These are phyloP conservation scores for Lophotis ruficrista DNA, from an alignment of 2,113 vertebrate species.

Conservation along the genomic window DNA sequence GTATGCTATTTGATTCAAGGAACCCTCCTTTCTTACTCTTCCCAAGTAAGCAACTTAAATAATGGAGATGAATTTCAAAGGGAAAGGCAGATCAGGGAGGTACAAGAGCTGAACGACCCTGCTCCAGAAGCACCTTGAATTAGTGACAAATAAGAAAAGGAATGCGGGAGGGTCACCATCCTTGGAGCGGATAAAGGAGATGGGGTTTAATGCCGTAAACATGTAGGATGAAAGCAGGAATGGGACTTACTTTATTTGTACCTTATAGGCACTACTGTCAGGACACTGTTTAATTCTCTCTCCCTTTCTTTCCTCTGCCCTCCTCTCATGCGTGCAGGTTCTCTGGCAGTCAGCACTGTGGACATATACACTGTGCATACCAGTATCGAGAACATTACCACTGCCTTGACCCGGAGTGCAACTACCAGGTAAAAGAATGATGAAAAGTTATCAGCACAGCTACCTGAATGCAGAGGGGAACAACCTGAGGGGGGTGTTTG, in stretches of 20 bases:
- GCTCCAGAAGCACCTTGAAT: constrained; percentile 17
- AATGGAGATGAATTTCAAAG: not conserved
- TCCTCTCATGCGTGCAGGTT: constrained; percentile 80
- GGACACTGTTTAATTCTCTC: not conserved
- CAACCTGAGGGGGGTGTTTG: not conserved
- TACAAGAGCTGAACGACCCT: not conserved
- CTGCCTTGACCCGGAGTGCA: constrained; percentile 98
- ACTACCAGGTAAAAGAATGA: constrained; percentile 90
- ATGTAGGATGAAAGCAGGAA: not conserved
- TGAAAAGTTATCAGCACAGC: not conserved
- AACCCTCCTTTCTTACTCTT: not conserved
- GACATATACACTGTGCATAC: constrained; percentile 97
- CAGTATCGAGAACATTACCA: constrained; percentile 99
- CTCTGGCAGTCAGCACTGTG: constrained; percentile 98
- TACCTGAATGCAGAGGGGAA: not conserved
- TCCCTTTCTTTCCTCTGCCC: not conserved
- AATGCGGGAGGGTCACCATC: not conserved
- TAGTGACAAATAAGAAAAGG: not conserved
- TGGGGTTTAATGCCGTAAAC: not conserved
- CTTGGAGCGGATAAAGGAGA: not conserved
- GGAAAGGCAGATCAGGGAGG: not conserved
- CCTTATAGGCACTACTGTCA: not conserved
- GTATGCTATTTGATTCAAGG: not conserved
- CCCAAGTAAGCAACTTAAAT: constrained; percentile 8
- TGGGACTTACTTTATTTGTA: not conserved